phyloP scores from a whole-genome alignment of 2,113 vertebrate genomes.

The Orycteropus afer region DNA sequence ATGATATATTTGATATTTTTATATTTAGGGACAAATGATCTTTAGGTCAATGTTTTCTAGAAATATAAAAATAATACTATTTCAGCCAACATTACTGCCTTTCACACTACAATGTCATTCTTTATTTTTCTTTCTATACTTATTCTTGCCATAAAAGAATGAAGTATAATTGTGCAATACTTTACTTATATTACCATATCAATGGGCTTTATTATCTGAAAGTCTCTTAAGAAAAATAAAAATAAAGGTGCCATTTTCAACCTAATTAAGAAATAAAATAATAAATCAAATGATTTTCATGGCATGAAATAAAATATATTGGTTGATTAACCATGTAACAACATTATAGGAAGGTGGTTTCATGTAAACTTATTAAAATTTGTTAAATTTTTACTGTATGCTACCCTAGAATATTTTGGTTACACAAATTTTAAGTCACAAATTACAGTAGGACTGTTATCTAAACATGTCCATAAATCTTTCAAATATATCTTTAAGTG shows the following conservation, averaged over 20 bases:
- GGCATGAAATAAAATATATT: background rate
- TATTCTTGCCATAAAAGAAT: no score
- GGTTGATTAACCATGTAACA: background rate
- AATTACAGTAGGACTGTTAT: background rate
- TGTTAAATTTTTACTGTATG: background rate
- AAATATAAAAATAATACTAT: no score
- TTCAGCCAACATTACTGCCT: no score
- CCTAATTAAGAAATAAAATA: background rate
- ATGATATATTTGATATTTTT: no score
- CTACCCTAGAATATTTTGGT: background rate
- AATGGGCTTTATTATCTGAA: background rate
- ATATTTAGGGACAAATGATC: no score
- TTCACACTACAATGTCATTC: no score
- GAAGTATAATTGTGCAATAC: background rate
- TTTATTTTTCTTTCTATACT: no score
- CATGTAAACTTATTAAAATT: background rate
- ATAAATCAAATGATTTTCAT: background rate
- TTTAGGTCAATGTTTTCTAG: no score
- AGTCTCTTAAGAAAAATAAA: background rate
- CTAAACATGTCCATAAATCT: background rate
- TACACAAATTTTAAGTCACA: background rate
- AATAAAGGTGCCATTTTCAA: background rate
- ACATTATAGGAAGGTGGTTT: background rate
- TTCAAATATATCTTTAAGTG: no score
- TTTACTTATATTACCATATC: background rate